Evolutionary conservation across 2,797 vertebrate species (phyloP).

Genomic region (Euthynnus affinis): DNA sequence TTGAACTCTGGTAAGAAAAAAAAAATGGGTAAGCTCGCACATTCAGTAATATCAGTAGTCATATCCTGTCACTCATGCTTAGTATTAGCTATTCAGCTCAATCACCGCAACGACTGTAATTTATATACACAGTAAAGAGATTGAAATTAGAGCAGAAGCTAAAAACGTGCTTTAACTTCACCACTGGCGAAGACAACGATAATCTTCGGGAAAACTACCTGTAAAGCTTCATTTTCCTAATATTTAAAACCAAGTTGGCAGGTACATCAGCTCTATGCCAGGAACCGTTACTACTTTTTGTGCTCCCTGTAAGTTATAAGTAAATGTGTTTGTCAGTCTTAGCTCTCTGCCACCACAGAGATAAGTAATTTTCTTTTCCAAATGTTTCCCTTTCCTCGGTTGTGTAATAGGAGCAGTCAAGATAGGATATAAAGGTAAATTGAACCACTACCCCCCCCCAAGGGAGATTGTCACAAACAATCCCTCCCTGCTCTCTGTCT

Average conservation of each 20-base stretch:
- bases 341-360: constrained; percentile 80
- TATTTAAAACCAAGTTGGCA: constrained; percentile 63
- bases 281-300: constrained; percentile 63
- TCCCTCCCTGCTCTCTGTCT: constrained; percentile 96
- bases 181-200: constrained; percentile 33
- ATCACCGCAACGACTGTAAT: constrained; percentile 55
- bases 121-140: constrained; percentile 40
- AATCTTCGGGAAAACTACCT: constrained; percentile 44
- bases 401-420: constrained; percentile 99
- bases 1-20: constrained; percentile 9
- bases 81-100: constrained; percentile 55
- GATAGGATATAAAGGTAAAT: constrained; percentile 99
- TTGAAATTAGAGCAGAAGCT: constrained; percentile 64
- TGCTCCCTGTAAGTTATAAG: constrained; percentile 74
- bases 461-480: constrained; percentile 98
- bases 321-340: constrained; percentile 84
- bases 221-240: constrained; percentile 51
- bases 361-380: constrained; percentile 95
- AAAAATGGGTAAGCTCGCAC: constrained; percentile 37
- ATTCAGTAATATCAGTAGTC: constrained; percentile 51
- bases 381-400: constrained; percentile 98
- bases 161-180: constrained; percentile 39
- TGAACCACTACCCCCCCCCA: constrained; percentile 90
- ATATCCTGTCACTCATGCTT: constrained; percentile 64
- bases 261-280: constrained; percentile 69